These are phyloP conservation scores for Ploceus nigricollis DNA, from an alignment of 2,113 vertebrate genomes.

Conservation along the genomic window DNA sequence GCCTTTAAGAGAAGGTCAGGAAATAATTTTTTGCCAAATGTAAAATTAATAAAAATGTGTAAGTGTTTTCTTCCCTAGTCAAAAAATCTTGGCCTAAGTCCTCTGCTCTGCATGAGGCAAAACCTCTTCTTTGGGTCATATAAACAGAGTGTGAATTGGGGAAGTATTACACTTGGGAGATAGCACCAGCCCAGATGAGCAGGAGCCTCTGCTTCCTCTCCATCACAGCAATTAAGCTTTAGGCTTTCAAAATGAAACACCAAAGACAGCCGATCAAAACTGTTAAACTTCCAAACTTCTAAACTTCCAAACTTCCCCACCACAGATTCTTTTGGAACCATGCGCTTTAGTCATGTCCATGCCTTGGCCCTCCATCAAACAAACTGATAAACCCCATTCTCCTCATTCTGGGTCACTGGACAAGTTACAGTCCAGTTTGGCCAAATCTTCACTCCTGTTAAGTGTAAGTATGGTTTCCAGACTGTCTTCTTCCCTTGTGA, in stretches of 20 bases:
- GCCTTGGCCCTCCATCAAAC: not conserved
- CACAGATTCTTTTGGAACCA: not conserved
- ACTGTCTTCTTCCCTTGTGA: not conserved
- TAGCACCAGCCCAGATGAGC: not conserved
- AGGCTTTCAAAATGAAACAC: not conserved
- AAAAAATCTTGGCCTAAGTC: not conserved
- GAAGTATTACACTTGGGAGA: not conserved
- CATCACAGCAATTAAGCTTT: not conserved
- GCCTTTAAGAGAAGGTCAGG: not conserved
- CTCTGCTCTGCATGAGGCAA: not conserved
- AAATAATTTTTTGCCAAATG: conserved; percentile 3
- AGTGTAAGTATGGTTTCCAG: not conserved
- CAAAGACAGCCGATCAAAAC: not conserved
- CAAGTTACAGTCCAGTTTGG: not conserved
- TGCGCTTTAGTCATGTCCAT: not conserved
- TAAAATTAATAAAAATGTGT: conserved; percentile 1
- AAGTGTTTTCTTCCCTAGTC: not conserved
- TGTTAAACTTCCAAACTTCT: not conserved
- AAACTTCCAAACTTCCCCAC: not conserved
- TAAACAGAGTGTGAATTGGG: not conserved
- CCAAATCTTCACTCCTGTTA: not conserved
- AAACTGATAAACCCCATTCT: not conserved
- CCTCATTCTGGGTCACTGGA: not conserved
- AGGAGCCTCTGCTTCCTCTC: not conserved
- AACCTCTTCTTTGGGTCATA: not conserved